Base-by-base conservation (phyloP, 2,113 vertebrate species). In the Dendrocopos noguchii region DNA sequence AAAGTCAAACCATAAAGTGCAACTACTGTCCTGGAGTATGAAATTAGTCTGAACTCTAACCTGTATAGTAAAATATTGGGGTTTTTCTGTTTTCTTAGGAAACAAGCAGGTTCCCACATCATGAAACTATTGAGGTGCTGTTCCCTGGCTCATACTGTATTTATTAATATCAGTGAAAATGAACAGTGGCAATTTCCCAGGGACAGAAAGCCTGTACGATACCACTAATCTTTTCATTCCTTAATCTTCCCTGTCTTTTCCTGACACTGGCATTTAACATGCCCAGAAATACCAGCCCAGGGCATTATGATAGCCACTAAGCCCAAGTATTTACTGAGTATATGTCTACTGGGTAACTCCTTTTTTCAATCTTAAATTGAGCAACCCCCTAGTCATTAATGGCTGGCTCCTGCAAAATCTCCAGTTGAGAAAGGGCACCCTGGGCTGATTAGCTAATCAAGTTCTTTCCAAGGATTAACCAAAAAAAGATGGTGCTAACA, bases 131-230 rank as follows among this genome's bases (percentile, higher is more conserved):
- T 47, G 64, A 4, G 33, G 36, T 90, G 67, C 52, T 91, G 77
- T 60, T 5, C 2, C 59, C 84, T 90, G 46, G 27, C 47, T 79
- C 12, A n/a, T 10, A 4, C 15, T 61, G 25, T 71, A 75, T 90
- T 75, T 93, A 87, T 68, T 77, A 91, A 18, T 46, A 89, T 29
- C 27, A 86, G 29, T 71, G 50, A 80, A 94, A 93, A 90, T 9
- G 15, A 91, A 64, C 22, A 56, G 64, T 73, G 47, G 72, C 60
- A 73, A 84, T 57, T 72, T 59, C 65, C 77, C 25, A 79, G 34
- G 15, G 68, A 74, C 8, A 87, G n/a, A 67, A 84, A 88, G 61
- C 12, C 36, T 57, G 94, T 65, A 57, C 4, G 61, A 39, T 71
- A 29, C 44, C 59, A 80, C 70, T 85, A 85, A 92, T 74, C 36